Evolutionary conservation across 2,888 invertebrate genomes (phyloP), one percentile per base, ranked within the genome.

Genomic region (Hypena proboscidalis): DNA sequence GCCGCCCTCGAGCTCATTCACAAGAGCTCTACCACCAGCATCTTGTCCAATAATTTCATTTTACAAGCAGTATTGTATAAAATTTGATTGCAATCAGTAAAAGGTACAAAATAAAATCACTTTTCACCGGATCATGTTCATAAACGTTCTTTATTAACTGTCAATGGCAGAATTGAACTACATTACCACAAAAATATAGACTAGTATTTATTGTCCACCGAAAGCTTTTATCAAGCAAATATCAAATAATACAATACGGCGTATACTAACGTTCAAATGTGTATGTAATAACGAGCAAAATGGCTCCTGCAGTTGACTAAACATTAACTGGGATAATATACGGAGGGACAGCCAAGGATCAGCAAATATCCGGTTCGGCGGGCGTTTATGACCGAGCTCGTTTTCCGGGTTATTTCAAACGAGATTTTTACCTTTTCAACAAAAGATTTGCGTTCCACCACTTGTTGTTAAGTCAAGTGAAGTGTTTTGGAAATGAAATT

Each of bases 341-440:
- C 22, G 15, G n/a, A 43, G 45, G 40, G 34, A 55, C 37, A 45
- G 36, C 39, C 43, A 36, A 37, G 61, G 46, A 56, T 68, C 59
- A 68, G 45, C 45, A 65, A 68, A 67, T 65, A 58, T 67, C 58
- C 68, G 66, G 50, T 23, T 34, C 21, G 35, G 31, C 39, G 48
- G 44, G 44, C 54, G 57, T 62, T 59, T 62, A 62, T 58, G 57
- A 58, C 58, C 34, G 35, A 34, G 54, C 49, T 54, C 58, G 49
- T 68, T 65, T 62, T 56, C 56, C 59, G 55, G 62, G 57, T 51
- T 58, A 58, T 68, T 58, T 58, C 59, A 50, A 58, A 52, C 35
- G 21, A 17, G 46, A 46, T 58, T 62, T 62, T 56, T 59, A 62
- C 50, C 50, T 64, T 63, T 63, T 49, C 34, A 27, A 51, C 46